Evolutionary conservation across 1,140 invertebrate genomes (phyloP).

Genomic region (Sesamia nonagrioides): DNA sequence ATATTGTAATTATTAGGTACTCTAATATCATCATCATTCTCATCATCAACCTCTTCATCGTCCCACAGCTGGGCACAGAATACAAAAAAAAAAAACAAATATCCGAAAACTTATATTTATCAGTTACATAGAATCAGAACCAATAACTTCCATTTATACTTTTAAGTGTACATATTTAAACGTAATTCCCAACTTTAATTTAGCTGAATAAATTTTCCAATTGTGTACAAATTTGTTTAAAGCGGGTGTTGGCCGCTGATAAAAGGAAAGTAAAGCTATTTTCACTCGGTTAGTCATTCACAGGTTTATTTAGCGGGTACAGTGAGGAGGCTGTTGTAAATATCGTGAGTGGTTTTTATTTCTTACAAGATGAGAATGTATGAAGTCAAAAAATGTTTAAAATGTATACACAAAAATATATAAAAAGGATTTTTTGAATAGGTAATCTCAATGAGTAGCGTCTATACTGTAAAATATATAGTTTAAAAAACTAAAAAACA

Average conservation of each 20-base stretch:
- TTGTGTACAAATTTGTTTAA: conserved; percentile 68
- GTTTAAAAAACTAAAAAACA: no score
- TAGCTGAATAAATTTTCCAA: conserved; percentile 58
- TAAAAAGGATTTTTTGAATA: no score
- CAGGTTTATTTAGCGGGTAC: conserved; percentile 59
- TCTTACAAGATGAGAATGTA: no score
- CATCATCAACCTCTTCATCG: no score
- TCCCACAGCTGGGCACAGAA: no score
- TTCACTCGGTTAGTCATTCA: conserved; percentile 49
- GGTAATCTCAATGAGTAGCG: no score
- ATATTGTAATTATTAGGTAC: no score
- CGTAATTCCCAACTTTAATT: conserved; percentile 52
- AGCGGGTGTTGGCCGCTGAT: conserved; percentile 60
- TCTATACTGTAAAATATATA: no score
- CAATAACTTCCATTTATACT: conserved; percentile 15
- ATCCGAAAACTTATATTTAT: not conserved
- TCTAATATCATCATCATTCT: no score
- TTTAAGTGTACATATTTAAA: conserved; percentile 41
- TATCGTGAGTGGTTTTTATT: not conserved
- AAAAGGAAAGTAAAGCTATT: conserved; percentile 62
- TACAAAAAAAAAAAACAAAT: no score
- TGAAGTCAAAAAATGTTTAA: no score
- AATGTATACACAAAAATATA: no score
- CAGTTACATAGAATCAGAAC: not conserved
- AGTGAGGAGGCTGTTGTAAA: conserved; percentile 1